Evolutionary conservation across 2,797 vertebrate species (phyloP).

Genomic region (Pangasius larnaudii): DNA sequence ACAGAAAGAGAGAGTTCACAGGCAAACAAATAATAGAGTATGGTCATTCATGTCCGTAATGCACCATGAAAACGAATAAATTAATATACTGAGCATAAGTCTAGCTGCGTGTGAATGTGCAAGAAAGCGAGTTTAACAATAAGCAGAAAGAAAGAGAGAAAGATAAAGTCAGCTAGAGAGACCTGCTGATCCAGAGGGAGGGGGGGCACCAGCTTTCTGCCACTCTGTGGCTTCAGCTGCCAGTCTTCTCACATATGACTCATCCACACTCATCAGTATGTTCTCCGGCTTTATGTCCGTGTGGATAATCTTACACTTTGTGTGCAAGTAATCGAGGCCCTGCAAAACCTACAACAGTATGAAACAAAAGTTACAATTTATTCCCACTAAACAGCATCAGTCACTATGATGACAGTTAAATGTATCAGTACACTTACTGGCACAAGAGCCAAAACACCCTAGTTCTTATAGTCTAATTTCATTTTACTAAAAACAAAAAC

Average conservation of each 20-base stretch:
- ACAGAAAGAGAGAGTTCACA: background rate
- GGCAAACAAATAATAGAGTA: background rate
- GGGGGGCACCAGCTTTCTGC: constrained; percentile 93
- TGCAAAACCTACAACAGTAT: constrained; percentile 85
- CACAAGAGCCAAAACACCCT: background rate
- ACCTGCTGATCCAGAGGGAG: constrained; percentile 97
- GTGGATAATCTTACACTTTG: constrained; percentile 96
- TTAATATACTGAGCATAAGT: background rate
- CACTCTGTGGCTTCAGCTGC: constrained; percentile 97
- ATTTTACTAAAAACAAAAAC: constrained; percentile 4
- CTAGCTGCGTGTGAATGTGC: background rate
- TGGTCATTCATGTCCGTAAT: constrained; percentile 1
- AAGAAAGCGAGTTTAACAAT: background rate
- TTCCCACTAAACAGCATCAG: background rate
- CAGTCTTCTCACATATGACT: constrained; percentile 89
- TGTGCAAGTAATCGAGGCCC: constrained; percentile 95
- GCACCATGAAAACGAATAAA: background rate
- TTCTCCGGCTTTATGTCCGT: constrained; percentile 98
- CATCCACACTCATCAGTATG: constrained; percentile 92
- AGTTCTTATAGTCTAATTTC: background rate
- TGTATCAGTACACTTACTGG: background rate
- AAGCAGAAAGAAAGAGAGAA: background rate
- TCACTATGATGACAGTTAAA: background rate
- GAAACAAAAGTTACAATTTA: background rate
- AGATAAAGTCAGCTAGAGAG: constrained; percentile 32